These are phyloP conservation scores for Germaria angustata DNA, from an alignment of 2,888 invertebrate genomes.

Conservation along the genomic window DNA sequence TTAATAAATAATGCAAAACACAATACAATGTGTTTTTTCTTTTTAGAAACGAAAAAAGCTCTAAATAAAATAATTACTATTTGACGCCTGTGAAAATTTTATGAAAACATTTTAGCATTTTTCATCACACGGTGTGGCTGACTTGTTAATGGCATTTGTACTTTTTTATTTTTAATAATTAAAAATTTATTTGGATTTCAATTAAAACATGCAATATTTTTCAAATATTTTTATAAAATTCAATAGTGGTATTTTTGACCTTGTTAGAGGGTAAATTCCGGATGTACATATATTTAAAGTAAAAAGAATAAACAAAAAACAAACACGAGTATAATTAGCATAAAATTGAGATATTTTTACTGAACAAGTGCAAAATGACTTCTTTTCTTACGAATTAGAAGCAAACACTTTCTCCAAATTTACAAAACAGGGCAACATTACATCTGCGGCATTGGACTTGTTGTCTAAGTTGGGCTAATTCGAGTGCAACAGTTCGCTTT, in stretches of 20 bases:
- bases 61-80: background rate
- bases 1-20: background rate
- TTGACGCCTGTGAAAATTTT: constrained; percentile 6
- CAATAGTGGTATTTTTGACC: constrained; percentile 2
- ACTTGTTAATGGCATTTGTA: constrained; percentile 3
- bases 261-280: constrained; percentile 30
- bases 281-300: background rate
- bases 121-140: background rate
- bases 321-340: no score
- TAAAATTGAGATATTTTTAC: no score
- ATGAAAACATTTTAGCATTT: no score
- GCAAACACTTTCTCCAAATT: no score
- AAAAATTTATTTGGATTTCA: background rate
- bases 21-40: background rate
- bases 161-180: constrained; percentile 8
- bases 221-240: background rate
- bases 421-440: no score
- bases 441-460: no score
- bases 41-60: background rate
- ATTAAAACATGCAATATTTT: background rate
- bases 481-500: no score
- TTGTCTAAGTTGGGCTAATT: no score
- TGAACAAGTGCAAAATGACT: no score
- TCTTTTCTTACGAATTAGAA: no score
- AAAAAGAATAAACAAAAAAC: background rate